Evolutionary conservation across 2,113 vertebrate genomes (phyloP).

Genomic region (Nycticebus coucang): DNA sequence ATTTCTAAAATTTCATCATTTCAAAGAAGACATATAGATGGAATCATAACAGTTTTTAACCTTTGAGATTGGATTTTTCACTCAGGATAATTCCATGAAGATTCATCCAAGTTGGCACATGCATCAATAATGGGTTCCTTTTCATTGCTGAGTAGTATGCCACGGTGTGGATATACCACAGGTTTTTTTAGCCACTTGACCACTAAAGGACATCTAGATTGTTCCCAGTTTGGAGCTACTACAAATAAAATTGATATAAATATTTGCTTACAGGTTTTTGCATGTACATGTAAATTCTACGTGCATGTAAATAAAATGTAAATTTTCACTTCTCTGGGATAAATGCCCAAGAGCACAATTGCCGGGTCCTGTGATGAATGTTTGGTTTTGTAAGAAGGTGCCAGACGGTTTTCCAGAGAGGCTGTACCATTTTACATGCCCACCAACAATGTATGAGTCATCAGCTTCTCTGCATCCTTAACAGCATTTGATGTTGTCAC

Average conservation of each 20-base stretch:
- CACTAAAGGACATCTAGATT: not conserved
- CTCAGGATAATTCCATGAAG: not conserved
- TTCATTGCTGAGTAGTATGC: not conserved
- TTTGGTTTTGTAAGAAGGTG: not conserved
- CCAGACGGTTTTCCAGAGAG: not conserved
- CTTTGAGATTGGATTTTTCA: not conserved
- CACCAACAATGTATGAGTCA: not conserved
- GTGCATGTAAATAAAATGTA: not conserved
- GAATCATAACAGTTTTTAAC: not conserved
- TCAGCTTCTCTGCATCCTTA: no score
- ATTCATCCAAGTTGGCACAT: not conserved
- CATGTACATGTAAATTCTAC: no score
- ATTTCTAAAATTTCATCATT: not conserved
- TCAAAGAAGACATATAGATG: not conserved
- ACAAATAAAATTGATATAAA: not conserved
- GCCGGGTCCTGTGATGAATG: not conserved
- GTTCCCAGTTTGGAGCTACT: not conserved
- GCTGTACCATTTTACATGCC: not conserved
- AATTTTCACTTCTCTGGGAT: not conserved
- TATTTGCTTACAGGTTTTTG: not conserved
- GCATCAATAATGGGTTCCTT: not conserved
- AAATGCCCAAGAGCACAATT: not conserved
- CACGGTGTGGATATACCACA: rapidly evolving
- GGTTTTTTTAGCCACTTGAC: not conserved
- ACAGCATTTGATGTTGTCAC: not conserved